Evolutionary conservation across 2,113 vertebrate species (phyloP), one percentile per base, ranked within the genome.

Genomic region (pig (Sus scrofa)): DNA sequence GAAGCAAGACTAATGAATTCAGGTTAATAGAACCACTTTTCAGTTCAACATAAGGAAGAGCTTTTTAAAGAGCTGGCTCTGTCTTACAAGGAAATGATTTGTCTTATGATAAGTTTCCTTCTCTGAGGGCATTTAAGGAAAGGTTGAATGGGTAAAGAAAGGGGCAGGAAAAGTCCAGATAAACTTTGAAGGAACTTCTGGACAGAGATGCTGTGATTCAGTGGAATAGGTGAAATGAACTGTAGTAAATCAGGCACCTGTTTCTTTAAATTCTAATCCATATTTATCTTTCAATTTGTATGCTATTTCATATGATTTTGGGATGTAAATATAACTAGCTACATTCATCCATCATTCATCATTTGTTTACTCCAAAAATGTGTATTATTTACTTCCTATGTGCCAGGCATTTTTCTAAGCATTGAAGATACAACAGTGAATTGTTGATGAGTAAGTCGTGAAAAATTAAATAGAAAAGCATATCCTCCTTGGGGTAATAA

Each of bases 381-480:
- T 44, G 74, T 13, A 44, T 70, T 67, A 4, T 65, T 7, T 44
- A 82, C 7, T 44, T 91, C 37, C 5, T 39, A 52, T 32, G 27
- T 67, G 20, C 39, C 56, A 77, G 37, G 62, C 6, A 71, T 32
- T 86, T 75, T 71, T 78, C 34, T 91, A 96, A 92, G 27, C 37
- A 86, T 54, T 86, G 20, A 44, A 13, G 18, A 71, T 67, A 62
- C 0, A 86, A 5, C 16, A 81, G n/a, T 95, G 56, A 94, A 63
- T 44, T 79, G 86, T 11, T 70, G 71, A 91, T 63, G 32, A 91
- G 7, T 39, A 83, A 85, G 14, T 20, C 27, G 88, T 73, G 95
- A 85, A 85, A 62, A 60, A 91, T 81, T 74, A 84, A 90, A 37
- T 58, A 75, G 30, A 81, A 94, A 97, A 96, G 6, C 60, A 34